phyloP scores from a whole-genome alignment of 2,888 invertebrate species.

The Pyrgus malvae region DNA sequence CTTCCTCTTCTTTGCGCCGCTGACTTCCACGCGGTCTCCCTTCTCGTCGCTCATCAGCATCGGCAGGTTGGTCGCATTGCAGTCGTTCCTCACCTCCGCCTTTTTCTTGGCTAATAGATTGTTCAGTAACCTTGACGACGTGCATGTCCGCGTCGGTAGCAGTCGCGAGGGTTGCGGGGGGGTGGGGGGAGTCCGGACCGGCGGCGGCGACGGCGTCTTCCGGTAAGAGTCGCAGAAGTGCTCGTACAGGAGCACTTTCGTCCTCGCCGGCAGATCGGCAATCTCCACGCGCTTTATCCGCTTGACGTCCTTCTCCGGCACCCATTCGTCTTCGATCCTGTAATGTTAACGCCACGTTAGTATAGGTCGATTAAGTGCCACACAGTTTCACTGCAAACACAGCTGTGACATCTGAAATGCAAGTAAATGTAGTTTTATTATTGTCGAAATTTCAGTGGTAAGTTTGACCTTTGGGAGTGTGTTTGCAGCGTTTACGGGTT shows the following conservation, averaged over 20 bases:
- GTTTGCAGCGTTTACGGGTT: conserved; percentile 72
- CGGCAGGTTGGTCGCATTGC: conserved; percentile 46
- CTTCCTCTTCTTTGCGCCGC: conserved; percentile 73
- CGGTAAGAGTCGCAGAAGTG: conserved; percentile 72
- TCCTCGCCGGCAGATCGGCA: conserved; percentile 67
- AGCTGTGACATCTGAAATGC: conserved; percentile 23
- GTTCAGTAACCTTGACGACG: conserved; percentile 57
- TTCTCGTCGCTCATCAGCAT: conserved; percentile 46
- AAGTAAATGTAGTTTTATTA: too few species aligned
- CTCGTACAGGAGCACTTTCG: conserved; percentile 77
- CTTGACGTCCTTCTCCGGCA: conserved; percentile 86
- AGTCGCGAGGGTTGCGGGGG: conserved; percentile 36
- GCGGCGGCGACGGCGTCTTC: conserved; percentile 41
- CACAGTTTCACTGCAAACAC: conserved; percentile 74
- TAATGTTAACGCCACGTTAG: conserved; percentile 38
- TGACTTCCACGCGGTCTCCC: conserved; percentile 43
- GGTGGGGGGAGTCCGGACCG: conserved; percentile 34
- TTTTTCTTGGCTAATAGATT: conserved; percentile 56
- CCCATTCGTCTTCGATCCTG: conserved; percentile 94
- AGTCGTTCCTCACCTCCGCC: conserved; percentile 41
- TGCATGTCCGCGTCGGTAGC: conserved; percentile 55
- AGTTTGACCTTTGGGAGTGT: conserved; percentile 40
- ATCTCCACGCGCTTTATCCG: conserved; percentile 84
- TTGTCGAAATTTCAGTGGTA: background rate
- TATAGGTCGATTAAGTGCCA: conserved; percentile 47